Conservation (phyloP, 2,797 vertebrate species). For the Enteromius anoplus region DNA sequence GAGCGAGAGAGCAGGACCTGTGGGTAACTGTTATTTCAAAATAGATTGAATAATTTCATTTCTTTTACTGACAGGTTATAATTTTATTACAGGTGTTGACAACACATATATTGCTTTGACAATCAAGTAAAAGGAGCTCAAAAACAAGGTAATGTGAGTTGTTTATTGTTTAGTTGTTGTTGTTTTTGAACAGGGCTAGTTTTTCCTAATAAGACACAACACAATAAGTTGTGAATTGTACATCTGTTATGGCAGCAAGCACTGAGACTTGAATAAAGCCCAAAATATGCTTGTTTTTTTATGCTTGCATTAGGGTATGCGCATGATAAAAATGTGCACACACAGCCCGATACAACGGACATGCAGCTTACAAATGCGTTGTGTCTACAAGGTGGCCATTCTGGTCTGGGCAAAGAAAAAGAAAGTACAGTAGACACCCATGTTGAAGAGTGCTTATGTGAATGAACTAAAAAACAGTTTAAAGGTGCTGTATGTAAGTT, state of each 20-base stretch:
- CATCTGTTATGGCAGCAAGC: neutral
- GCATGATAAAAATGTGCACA: no score
- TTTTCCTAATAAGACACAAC: neutral
- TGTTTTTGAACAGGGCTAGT: no score
- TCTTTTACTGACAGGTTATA: neutral
- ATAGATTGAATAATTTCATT: neutral
- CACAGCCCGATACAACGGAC: neutral
- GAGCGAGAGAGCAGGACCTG: conserved; percentile 80
- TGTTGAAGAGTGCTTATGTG: neutral
- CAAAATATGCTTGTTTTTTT: no score
- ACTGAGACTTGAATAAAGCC: neutral
- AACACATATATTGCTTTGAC: conserved; percentile 81
- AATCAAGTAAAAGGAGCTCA: conserved; percentile 69
- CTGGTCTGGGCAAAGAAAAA: neutral
- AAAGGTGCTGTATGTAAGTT: no score
- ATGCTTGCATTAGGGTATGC: no score
- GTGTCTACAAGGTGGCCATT: neutral
- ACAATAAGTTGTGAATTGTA: neutral
- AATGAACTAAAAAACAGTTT: neutral
- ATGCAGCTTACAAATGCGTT: no score
- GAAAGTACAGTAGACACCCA: neutral
- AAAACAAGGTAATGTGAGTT: neutral
- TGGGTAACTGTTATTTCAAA: conserved; percentile 60
- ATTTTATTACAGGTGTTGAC: conserved; percentile 74
- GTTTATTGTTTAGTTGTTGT: no score